Evolutionary conservation across 2,888 invertebrate genomes (phyloP), one percentile per base, ranked within the genome.

Genomic region (Malthinus seriepunctatus): DNA sequence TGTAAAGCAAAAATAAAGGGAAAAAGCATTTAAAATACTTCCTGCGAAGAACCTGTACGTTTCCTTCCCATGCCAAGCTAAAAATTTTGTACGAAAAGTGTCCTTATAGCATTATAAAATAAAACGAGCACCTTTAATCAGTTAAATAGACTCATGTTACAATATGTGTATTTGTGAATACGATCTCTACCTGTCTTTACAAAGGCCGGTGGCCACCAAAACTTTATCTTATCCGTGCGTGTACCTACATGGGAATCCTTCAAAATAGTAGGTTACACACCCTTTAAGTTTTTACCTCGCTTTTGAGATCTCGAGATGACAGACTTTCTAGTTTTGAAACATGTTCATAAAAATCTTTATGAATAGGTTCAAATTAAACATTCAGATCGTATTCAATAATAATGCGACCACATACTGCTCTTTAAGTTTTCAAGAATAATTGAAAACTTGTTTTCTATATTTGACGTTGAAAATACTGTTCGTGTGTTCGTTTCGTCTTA

Each of bases 21-120:
- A 45, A 32, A 23, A 45, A 44, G 56, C 57, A 56, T 60, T 63
- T 57, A 58, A 63, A 60, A 57, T 62, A 66, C 66, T 64, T 66
- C 66, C 66, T 64, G 62, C 63, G 63, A 64, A 61, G 62, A 66
- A 66, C 66, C 66, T 66, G 66, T 62, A 38, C 61, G 42, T 63
- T 66, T 66, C 66, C 66, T 64, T 66, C 66, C 66, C 64, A 64
- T 63, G 62, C 39, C 23, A 37, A 31, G 35, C 38, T 31, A 31
- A 9, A 45, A n/a, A 42, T 31, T 14, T 48, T 8, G 15, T 46
- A 44, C 51, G 54, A 61, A 65, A 59, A 60, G 11, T 52, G 56
- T 53, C 65, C 63, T 65, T 62, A 60, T 61, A 45, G 42, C 48
- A 52, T 33, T 34, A 32, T 44, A 48, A 49, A 39, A 63, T 64